These are phyloP conservation scores for Aethes cnicana DNA, from an alignment of 2,888 invertebrate genomes.

Conservation along the genomic window DNA sequence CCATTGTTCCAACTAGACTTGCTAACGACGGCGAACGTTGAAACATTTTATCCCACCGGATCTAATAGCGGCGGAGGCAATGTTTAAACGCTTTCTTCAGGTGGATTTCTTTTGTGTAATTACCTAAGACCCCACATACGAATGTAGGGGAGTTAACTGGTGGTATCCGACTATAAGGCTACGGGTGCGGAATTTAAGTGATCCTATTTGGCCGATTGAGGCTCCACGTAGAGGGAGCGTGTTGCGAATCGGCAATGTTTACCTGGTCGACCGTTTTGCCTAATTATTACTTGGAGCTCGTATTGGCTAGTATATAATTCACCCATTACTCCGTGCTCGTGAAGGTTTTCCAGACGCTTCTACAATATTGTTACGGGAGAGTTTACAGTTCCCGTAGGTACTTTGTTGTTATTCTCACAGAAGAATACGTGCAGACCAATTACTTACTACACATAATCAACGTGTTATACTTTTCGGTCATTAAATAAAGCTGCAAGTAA, in stretches of 20 bases:
- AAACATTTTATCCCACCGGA: slow-evolving; percentile 21
- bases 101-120: slow-evolving; percentile 75
- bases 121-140: slow-evolving; percentile 63
- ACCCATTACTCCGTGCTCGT: slow-evolving; percentile 15
- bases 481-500: no score
- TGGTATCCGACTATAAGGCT: slow-evolving; percentile 65
- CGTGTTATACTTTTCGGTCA: no score
- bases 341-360: background rate
- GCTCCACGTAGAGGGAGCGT: slow-evolving; percentile 60
- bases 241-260: slow-evolving; percentile 67
- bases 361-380: background rate
- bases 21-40: slow-evolving; percentile 11
- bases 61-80: slow-evolving; percentile 50
- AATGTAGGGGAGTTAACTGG: slow-evolving; percentile 66
- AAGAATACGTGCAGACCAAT: no score
- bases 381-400: no score
- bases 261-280: slow-evolving; percentile 58
- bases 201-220: slow-evolving; percentile 74
- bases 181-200: slow-evolving; percentile 77
- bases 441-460: no score
- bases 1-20: slow-evolving; percentile 16
- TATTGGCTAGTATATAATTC: slow-evolving; percentile 40
- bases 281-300: slow-evolving; percentile 64
- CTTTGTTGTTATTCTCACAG: no score
- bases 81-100: slow-evolving; percentile 60